These are phyloP conservation scores for Atta cephalotes DNA, from an alignment of 1,140 invertebrate genomes.

Conservation along the genomic window DNA sequence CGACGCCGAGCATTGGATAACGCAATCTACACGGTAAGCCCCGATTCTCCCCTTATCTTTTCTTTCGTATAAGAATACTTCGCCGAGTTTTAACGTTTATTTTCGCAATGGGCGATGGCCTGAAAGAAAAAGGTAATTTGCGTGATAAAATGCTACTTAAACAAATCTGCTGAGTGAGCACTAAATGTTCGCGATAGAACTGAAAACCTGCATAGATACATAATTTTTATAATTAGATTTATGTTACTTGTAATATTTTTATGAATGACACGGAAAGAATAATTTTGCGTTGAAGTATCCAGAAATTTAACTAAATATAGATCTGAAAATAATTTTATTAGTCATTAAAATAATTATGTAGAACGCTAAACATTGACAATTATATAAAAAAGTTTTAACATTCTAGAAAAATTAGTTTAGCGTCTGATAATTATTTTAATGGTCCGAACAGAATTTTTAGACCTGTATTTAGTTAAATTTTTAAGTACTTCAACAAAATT, in stretches of 20 bases:
- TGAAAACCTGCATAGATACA: neutral
- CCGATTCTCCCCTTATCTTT: neutral
- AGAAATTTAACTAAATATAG: no score
- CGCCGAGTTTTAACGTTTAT: neutral
- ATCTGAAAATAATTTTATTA: no score
- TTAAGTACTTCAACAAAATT: no score
- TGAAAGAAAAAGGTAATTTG: neutral
- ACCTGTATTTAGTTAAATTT: no score
- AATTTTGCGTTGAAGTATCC: no score
- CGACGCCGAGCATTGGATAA: slow-evolving; percentile 51
- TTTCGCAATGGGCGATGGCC: neutral
- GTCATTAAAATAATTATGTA: no score
- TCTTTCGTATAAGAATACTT: slow-evolving; percentile 6
- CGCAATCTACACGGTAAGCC: slow-evolving; percentile 68
- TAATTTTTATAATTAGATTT: slow-evolving; percentile 4
- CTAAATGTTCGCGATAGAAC: neutral
- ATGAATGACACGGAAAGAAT: neutral
- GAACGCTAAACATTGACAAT: no score
- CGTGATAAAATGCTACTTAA: neutral
- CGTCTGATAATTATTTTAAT: no score
- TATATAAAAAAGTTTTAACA: no score
- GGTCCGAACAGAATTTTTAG: no score
- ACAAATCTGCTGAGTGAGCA: neutral
- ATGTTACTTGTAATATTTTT: neutral
- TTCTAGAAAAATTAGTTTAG: no score